phyloP scores from a whole-genome alignment of 1,140 invertebrate genomes.

The Temnothorax longispinosus region DNA sequence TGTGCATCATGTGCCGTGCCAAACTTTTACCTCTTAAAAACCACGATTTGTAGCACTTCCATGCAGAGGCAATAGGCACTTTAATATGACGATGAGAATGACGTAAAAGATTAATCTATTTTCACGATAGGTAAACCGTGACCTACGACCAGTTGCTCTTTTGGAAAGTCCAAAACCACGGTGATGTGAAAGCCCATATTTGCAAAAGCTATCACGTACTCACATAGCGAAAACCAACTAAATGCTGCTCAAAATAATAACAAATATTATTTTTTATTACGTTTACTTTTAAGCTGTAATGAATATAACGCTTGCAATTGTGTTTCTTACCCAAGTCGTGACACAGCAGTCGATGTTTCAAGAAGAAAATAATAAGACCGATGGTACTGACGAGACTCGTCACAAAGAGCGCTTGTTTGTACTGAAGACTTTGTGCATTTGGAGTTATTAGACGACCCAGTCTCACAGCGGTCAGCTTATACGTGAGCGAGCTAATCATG shows the following conservation, averaged over 20 bases:
- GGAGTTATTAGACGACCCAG: conserved; percentile 84
- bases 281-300: conserved; percentile 14
- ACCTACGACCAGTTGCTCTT: conserved; percentile 91
- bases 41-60: conserved; percentile 67
- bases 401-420: conserved; percentile 91
- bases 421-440: conserved; percentile 87
- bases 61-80: conserved; percentile 82
- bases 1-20: conserved; percentile 5
- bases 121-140: conserved; percentile 84
- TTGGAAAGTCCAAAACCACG: conserved; percentile 94
- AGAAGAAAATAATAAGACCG: conserved; percentile 94
- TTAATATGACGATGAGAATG: conserved; percentile 73
- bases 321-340: conserved; percentile 92
- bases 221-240: conserved; percentile 96
- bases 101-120: conserved; percentile 80
- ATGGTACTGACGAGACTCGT: conserved; percentile 92
- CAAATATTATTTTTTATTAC: conserved; percentile 23
- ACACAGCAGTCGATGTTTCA: conserved; percentile 94
- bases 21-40: conserved; percentile 60
- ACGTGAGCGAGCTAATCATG: conserved; percentile 94
- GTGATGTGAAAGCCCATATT: conserved; percentile 97
- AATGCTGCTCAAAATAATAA: conserved; percentile 90
- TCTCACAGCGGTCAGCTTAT: conserved; percentile 92
- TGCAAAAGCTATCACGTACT: conserved; percentile 95
- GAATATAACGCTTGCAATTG: conserved; percentile 20